phyloP scores from a whole-genome alignment of 2,113 vertebrate genomes.

The Eidolon helvum region DNA sequence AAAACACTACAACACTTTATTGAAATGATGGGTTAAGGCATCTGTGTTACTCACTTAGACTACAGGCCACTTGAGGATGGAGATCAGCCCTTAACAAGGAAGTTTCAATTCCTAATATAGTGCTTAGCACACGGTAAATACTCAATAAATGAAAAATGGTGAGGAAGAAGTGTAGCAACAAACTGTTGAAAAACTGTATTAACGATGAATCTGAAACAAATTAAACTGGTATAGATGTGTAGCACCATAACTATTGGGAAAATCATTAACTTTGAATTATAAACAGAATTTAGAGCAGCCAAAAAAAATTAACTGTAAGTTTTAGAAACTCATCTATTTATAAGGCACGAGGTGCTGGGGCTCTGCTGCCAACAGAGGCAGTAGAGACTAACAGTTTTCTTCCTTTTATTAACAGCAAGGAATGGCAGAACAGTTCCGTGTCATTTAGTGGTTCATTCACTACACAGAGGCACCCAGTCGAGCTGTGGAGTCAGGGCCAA shows the following conservation, averaged over 20 bases:
- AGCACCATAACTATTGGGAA: not conserved
- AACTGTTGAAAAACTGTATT: not conserved
- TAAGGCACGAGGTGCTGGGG: not conserved
- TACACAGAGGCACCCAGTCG: not conserved
- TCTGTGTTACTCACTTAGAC: not conserved
- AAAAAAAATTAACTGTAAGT: not conserved
- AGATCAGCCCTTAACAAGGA: not conserved
- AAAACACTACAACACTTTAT: not conserved
- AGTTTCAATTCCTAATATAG: not conserved
- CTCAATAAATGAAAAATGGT: not conserved
- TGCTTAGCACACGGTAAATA: not conserved
- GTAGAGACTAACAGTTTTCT: not conserved
- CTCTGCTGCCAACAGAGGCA: not conserved
- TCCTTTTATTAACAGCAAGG: not conserved
- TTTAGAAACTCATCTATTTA: not conserved
- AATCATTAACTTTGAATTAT: constrained; percentile 34
- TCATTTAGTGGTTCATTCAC: not conserved
- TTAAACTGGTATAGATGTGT: not conserved
- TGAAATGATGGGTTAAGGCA: not conserved
- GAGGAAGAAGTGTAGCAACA: not conserved
- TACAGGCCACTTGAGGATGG: not conserved
- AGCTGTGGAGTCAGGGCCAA: not conserved
- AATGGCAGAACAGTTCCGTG: not conserved
- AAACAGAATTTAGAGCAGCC: not conserved
- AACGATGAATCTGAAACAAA: not conserved